Base-by-base conservation (phyloP, 30 jellyfish, hydroid and myxozoan species). In the Turritopsis dohrnii region DNA sequence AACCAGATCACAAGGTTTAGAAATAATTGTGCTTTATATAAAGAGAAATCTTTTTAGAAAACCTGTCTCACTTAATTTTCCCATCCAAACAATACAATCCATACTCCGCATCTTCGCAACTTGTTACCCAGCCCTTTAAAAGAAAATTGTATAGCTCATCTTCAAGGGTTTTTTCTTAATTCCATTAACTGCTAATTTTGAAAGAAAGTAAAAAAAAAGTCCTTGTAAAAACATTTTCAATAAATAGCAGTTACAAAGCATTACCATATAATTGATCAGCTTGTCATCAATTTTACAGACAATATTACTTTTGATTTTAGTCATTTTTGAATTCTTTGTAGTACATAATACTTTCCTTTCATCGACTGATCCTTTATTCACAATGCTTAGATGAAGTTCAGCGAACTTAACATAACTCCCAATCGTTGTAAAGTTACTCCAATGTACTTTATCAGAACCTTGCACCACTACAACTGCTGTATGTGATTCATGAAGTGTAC, bases 21-120 rank as follows among this genome's bases (percentile, higher is more conserved):
- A 41, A 41, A 13, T 41, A 41, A 41, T 41, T 41, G 60, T 5
- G 60, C 60, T 3, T 41, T 41, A 3, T 41, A 41, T 41, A 3
- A 69, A 69, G 8, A 69, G 9, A n/a, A 69, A 69, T 1, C 8
- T 69, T 0, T 69, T 27, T 7, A 69, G 31, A 69, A 23, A 0
- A 69, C 8, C 19, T 69, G 30, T 69, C 77, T 69, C 28, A 77
- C 85, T 77, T 77, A 20, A 77, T 77, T 29, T 77, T 30, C 16
- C 18, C 71, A 52, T 77, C 85, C 19, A 77, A 60, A n/a, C 53
- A 53, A 19, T 29, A 29, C 21, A 77, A 29, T 1, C 85, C 85
- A 77, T 26, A 77, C 73, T 77, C 85, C 16, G 85, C 85, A 77
- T 77, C 28, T 29, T n/a, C 72, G 28, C 71, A 26, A 66, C 85